phyloP scores from a whole-genome alignment of 1,140 invertebrate species.

The Pectinophora gossypiella region DNA sequence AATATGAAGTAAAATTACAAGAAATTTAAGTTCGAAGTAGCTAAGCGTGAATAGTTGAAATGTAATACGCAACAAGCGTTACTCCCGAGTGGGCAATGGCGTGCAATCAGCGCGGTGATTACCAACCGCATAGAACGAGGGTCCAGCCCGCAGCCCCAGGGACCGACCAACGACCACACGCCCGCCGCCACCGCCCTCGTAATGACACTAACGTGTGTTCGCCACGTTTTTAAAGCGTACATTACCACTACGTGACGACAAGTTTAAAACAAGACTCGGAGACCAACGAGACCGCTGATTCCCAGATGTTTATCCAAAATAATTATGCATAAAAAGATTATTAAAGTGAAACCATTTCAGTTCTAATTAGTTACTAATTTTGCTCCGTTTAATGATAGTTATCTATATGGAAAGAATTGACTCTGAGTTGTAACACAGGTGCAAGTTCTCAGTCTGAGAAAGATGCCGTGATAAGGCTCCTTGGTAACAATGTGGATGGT shows the following conservation, averaged over 20 bases:
- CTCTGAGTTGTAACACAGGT: background rate
- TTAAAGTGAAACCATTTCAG: background rate
- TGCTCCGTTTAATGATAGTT: background rate
- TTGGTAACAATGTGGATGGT: background rate
- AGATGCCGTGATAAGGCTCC: background rate
- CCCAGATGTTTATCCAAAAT: too few species aligned
- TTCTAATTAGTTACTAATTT: background rate
- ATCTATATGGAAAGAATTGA: background rate
- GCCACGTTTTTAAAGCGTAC: background rate
- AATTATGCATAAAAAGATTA: too few species aligned
- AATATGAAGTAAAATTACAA: too few species aligned
- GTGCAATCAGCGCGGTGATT: slow-evolving; percentile 15
- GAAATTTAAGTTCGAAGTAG: too few species aligned
- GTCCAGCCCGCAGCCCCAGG: background rate
- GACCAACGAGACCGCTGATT: too few species aligned
- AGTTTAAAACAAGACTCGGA: too few species aligned
- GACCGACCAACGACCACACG: slow-evolving; percentile 32
- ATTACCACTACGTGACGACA: too few species aligned
- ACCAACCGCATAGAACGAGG: slow-evolving; percentile 1
- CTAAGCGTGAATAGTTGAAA: too few species aligned
- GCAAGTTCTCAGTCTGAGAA: background rate
- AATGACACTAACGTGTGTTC: slow-evolving; percentile 2
- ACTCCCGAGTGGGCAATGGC: slow-evolving; percentile 4
- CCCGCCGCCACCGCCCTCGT: slow-evolving; percentile 12
- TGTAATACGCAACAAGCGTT: too few species aligned